Base-by-base conservation (phyloP, 1,140 invertebrate species). In the Drosophila truncata region DNA sequence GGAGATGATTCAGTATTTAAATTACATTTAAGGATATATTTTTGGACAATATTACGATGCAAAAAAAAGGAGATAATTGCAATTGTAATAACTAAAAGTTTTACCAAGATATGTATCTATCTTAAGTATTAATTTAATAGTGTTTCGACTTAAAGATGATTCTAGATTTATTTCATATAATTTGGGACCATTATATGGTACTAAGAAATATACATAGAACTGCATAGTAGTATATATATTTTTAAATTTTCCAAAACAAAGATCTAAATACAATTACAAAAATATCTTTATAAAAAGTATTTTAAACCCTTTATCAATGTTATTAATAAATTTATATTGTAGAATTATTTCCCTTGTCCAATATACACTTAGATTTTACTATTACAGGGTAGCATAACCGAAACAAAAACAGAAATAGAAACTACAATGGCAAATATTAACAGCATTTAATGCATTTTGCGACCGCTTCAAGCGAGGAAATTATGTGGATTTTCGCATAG, bases 361-460 rank as follows among this genome's bases (percentile, higher is more conserved):
- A 41, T 23, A 52, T 44, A 70, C 46, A 57, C 35, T 4, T 16
- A 3, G n/a, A 9, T 7, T 29, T 18, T 25, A 55, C 37, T 7
- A 20, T 54, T 67, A 31, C 33, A 65, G 74, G 75, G 80, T 74
- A 79, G 52, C 4, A 35, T 29, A 70, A 70, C 31, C 33, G 44
- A 31, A 70, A 52, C 64, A 55, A 65, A 44, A 27, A 31, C 61
- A 35, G 54, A 41, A 18, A 46, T 31, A 42, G 18, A 55, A 37
- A 25, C 42, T 25, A 57, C 72, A 60, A 66, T 62, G 54, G 61
- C 39, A 57, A 54, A 54, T 57, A 65, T 61, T 67, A 82, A 75
- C 52, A 78, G 46, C 79, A 76, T 83, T 87, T 73, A 87, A 87
- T 88, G 77, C 80, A 88, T 83, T 87, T 88, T 83, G 80, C 57